Evolutionary conservation across 2,888 invertebrate species (phyloP), one percentile per base, ranked within the genome.

Genomic region (Megamerina dolium): DNA sequence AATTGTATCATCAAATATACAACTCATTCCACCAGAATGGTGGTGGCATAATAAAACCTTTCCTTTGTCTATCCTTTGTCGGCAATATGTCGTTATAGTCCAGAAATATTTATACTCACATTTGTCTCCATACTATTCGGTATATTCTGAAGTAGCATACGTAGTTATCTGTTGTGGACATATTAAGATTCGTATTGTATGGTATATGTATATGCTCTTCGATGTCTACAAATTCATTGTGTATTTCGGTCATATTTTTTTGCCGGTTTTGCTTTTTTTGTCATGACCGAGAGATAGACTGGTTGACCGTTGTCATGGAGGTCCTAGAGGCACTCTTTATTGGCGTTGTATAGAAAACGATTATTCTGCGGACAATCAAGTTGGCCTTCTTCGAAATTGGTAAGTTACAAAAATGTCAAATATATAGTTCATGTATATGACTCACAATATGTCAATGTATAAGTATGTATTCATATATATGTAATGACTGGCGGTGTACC

Each of bases 41-140:
- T 87, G 86, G 86, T 87, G 87, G 87, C 86, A 87, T 60, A 87
- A 86, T 3, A 77, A 83, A 57, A 83, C 83, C 10, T 86, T 86
- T 27, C 83, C 71, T 61, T 87, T 43, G 82, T 87, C 9, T 74
- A 86, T 62, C 87, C 87, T 12, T 83, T 87, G 85, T 86, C 81
- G 51, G 78, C 83, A 5, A 81, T 86, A 37, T 77, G 85, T 26
- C 80, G 83, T 38, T 87, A 86, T 63, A 81, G 83, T 26, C 79
- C 82, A 5, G 87, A 88, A 71, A 85, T 81, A 8, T 78, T 78
- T 2, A 82, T 82, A 1, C 74, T 89, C 2, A 77, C 82, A 26
- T 65, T 84, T 17, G 79, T 89, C 4, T 74, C 87, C 18, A 74
- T 82, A 5, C 62, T 85, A 12, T 76, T 88, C 45, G 90, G 90